phyloP scores from a whole-genome alignment of 1,140 invertebrate genomes.

The Chymomyza costata region DNA sequence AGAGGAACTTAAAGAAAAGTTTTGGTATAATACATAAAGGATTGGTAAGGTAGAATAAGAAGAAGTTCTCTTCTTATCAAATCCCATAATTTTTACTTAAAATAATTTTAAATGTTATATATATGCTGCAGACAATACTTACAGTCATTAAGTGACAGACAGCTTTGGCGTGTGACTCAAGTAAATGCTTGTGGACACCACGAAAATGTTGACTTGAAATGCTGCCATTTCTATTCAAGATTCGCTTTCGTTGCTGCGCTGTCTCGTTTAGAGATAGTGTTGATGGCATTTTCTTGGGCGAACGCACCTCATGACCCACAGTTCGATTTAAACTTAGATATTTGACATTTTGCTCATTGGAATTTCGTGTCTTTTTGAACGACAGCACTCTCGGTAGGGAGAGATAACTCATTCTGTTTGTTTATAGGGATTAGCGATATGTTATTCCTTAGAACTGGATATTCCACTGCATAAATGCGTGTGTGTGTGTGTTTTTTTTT shows the following conservation, averaged over 20 bases:
- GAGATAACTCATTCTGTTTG: constrained; percentile 48
- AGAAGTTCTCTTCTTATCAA: too few species aligned
- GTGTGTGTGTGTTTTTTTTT: neutral
- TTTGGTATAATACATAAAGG: too few species aligned
- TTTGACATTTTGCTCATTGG: constrained; percentile 40
- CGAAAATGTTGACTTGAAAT: constrained; percentile 77
- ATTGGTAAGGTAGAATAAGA: too few species aligned
- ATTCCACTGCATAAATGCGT: constrained; percentile 1
- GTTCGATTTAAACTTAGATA: constrained; percentile 51
- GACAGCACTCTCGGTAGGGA: constrained; percentile 49
- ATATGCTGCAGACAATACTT: constrained; percentile 73
- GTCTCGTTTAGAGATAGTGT: constrained; percentile 54
- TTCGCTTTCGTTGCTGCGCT: constrained; percentile 39
- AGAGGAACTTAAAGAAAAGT: too few species aligned
- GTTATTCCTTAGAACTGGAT: too few species aligned
- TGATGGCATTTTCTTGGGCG: constrained; percentile 36
- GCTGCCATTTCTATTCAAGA: constrained; percentile 68
- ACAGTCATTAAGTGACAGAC: constrained; percentile 86
- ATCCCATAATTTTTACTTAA: too few species aligned
- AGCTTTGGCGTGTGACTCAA: constrained; percentile 82
- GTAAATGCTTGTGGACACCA: constrained; percentile 84
- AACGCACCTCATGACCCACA: constrained; percentile 26
- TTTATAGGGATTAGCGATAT: neutral
- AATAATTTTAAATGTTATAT: constrained; percentile 2
- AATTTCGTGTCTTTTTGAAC: constrained; percentile 31